Conservation (phyloP, 2,888 invertebrate genomes). For the Diaphora mendica region DNA sequence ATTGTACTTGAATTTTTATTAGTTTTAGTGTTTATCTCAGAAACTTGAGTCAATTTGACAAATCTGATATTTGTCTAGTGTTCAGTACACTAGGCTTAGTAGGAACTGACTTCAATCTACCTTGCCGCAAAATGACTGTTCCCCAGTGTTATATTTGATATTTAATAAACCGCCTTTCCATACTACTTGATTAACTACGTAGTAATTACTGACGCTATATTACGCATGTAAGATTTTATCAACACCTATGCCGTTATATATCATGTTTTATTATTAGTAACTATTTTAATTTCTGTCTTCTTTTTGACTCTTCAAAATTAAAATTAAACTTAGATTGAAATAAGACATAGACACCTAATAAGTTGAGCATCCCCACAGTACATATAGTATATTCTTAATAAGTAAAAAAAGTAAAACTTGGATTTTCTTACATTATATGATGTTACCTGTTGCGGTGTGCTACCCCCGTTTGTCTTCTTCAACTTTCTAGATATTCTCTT, state of each 20-base stretch:
- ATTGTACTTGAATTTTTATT: too few species aligned
- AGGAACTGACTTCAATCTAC: too few species aligned
- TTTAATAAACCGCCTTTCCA: too few species aligned
- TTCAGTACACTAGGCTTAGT: too few species aligned
- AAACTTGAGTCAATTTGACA: too few species aligned
- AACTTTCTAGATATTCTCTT: slow-evolving; percentile 93
- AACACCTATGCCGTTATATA: not conserved
- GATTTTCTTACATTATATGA: slow-evolving; percentile 26
- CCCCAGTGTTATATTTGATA: not conserved
- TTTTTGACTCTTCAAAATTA: too few species aligned
- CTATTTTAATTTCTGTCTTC: too few species aligned
- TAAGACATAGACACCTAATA: not conserved
- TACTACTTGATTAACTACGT: not conserved
- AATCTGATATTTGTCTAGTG: too few species aligned
- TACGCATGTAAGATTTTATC: not conserved
- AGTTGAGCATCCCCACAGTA: not conserved
- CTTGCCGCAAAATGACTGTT: too few species aligned
- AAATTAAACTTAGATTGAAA: too few species aligned
- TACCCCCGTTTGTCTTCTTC: slow-evolving; percentile 68
- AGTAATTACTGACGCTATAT: not conserved
- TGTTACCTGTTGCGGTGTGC: slow-evolving; percentile 76
- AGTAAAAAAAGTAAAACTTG: slow-evolving; percentile 7
- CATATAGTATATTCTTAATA: not conserved
- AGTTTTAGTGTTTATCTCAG: too few species aligned
- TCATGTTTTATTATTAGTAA: too few species aligned